phyloP scores from a whole-genome alignment of 2,888 invertebrate genomes.

The Agrilus biguttatus region DNA sequence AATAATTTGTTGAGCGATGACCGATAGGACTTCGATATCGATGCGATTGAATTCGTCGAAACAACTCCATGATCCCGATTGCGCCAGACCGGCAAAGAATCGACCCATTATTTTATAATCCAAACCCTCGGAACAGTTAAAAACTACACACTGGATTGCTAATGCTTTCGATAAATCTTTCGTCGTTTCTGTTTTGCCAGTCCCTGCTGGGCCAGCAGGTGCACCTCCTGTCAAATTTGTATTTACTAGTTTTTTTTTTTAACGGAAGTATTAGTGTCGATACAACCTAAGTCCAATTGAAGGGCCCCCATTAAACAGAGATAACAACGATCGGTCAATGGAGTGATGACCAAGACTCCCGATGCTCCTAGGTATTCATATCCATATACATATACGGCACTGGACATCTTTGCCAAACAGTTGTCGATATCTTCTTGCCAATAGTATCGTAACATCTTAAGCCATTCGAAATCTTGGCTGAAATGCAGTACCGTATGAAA shows the following conservation, averaged over 20 bases:
- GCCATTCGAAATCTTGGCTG: constrained; percentile 75
- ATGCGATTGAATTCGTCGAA: constrained; percentile 88
- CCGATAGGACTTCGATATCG: constrained; percentile 79
- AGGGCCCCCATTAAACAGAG: constrained; percentile 81
- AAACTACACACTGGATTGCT: constrained; percentile 82
- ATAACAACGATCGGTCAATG: constrained; percentile 78
- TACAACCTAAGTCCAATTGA: constrained; percentile 57
- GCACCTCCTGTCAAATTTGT: constrained; percentile 49
- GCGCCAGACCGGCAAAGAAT: constrained; percentile 79
- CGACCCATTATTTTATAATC: constrained; percentile 77
- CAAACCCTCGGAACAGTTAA: constrained; percentile 75
- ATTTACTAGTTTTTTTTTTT: not conserved
- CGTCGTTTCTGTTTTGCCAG: constrained; percentile 84
- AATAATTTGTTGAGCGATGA: constrained; percentile 79
- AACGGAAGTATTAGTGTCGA: not conserved
- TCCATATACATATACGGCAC: constrained; percentile 68
- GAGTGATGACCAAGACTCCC: constrained; percentile 76
- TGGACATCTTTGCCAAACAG: constrained; percentile 73
- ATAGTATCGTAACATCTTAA: constrained; percentile 81
- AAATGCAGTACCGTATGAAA: constrained; percentile 4
- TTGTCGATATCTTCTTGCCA: constrained; percentile 68
- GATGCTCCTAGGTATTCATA: constrained; percentile 85
- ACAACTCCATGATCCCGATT: constrained; percentile 86
- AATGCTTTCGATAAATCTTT: constrained; percentile 79
- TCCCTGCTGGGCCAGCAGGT: constrained; percentile 78